Conservation (phyloP, 2,888 invertebrate species). For the Choristoneura rosaceana region DNA sequence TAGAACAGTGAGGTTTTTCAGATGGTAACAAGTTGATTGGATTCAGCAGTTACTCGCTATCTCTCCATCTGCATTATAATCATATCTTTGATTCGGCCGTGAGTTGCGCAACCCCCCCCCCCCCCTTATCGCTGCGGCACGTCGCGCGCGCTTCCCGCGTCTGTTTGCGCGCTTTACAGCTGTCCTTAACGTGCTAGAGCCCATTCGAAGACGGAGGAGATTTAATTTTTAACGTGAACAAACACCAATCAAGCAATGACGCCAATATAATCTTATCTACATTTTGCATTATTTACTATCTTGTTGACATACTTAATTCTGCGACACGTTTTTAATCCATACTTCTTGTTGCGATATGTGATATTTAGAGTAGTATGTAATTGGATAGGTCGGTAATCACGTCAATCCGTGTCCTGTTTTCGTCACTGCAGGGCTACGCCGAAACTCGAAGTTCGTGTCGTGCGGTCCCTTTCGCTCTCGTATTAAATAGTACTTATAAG, state of each 20-base stretch:
- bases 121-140: not conserved
- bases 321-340: not conserved
- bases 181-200: not conserved
- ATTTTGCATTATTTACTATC: not conserved
- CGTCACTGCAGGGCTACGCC: no score
- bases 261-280: constrained; percentile 5
- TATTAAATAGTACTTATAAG: no score
- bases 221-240: not conserved
- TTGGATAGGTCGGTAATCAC: not conserved
- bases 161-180: constrained; percentile 15
- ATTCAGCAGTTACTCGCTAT: constrained; percentile 1
- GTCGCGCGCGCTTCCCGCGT: constrained; percentile 5
- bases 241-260: constrained; percentile 7
- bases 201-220: not conserved
- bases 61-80: constrained; percentile 25
- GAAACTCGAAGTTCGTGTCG: no score
- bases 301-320: not conserved
- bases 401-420: no score
- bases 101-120: constrained; percentile 4
- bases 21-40: constrained; percentile 6
- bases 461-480: no score
- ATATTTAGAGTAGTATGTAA: not conserved
- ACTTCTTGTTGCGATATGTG: not conserved
- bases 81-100: constrained; percentile 21
- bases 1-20: not conserved